Evolutionary conservation across 2,113 vertebrate species (phyloP).

Genomic region (Vidua chalybeata): DNA sequence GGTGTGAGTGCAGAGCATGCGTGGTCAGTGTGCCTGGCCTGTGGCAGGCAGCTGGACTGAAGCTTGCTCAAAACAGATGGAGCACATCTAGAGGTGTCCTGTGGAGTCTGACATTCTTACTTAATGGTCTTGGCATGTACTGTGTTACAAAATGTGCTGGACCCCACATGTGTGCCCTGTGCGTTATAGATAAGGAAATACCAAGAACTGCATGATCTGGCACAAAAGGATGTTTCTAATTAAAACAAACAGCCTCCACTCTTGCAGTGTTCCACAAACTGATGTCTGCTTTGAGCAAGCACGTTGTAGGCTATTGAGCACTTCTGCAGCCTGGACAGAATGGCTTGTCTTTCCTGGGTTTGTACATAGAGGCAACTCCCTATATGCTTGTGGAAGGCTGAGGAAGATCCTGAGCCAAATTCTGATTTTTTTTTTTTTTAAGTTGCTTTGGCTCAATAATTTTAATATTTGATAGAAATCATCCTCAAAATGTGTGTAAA

Average conservation of each 20-base stretch:
- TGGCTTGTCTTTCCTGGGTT: not conserved
- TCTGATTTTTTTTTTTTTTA: not conserved
- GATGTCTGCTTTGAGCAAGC: not conserved
- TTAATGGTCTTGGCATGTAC: not conserved
- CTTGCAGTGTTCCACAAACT: not conserved
- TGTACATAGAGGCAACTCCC: not conserved
- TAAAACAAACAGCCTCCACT: not conserved
- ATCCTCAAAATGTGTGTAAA: not conserved
- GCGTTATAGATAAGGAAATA: not conserved
- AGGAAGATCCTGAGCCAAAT: not conserved
- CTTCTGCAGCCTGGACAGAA: not conserved
- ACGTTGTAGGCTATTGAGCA: not conserved
- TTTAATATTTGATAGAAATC: not conserved
- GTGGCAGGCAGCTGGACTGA: not conserved
- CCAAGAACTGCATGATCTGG: not conserved
- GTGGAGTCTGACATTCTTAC: not conserved
- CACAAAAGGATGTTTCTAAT: not conserved
- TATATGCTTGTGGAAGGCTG: not conserved
- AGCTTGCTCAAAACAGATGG: not conserved
- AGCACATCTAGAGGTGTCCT: not conserved
- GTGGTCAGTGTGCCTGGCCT: not conserved
- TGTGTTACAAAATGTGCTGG: constrained; percentile 1
- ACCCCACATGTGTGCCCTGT: not conserved
- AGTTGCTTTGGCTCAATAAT: not conserved
- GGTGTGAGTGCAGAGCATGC: not conserved